phyloP scores from a whole-genome alignment of 2,113 vertebrate genomes.

The Atrichornis clamosus region DNA sequence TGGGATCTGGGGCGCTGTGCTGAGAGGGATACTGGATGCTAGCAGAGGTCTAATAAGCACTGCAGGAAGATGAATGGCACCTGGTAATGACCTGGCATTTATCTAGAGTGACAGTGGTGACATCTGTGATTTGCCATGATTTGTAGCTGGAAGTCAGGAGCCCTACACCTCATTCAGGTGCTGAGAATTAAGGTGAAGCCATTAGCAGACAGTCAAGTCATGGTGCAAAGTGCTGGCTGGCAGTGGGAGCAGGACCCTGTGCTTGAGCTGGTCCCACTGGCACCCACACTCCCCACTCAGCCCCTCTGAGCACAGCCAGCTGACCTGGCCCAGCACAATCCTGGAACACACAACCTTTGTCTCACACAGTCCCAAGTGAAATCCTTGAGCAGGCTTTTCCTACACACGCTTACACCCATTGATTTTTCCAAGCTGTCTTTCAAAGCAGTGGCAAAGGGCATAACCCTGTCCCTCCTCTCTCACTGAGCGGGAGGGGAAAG shows the following conservation, averaged over 20 bases:
- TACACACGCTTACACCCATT: background rate
- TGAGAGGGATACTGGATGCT: background rate
- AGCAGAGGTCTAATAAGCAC: background rate
- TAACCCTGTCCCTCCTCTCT: background rate
- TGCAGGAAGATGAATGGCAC: background rate
- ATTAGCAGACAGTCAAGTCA: background rate
- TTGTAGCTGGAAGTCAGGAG: background rate
- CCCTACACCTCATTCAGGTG: background rate
- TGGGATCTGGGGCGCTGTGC: background rate
- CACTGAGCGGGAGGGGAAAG: background rate
- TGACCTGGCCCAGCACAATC: background rate
- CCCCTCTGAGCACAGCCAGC: background rate
- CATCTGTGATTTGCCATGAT: background rate
- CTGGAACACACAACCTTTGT: fast-evolving
- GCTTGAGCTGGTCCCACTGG: background rate
- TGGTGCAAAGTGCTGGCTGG: background rate
- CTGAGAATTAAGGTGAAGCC: background rate
- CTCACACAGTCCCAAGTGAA: background rate
- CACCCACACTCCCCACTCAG: background rate
- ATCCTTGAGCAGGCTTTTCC: background rate
- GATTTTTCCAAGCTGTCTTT: background rate
- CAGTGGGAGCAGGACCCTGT: background rate
- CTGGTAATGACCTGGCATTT: background rate
- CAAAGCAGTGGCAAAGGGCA: background rate
- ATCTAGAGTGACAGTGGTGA: background rate